These are phyloP conservation scores for Cotesia vestalis DNA, from an alignment of 1,140 invertebrate species.

Conservation along the genomic window DNA sequence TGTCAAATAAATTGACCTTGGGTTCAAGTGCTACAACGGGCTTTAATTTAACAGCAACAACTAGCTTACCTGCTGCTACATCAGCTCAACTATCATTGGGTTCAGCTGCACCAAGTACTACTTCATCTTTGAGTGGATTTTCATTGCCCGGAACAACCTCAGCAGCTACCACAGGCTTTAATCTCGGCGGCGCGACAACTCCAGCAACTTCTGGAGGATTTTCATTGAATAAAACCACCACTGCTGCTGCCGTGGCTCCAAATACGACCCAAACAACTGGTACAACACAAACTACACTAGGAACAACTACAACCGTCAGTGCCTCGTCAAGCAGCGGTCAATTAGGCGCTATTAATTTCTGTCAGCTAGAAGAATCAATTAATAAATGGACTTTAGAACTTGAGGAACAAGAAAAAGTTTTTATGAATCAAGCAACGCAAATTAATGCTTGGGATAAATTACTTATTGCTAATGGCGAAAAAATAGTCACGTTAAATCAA, in stretches of 20 bases:
- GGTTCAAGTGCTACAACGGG: conserved; percentile 28
- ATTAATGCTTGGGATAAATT: conserved; percentile 94
- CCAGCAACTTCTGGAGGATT: conserved; percentile 35
- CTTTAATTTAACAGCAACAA: conserved; percentile 42
- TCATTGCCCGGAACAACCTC: conserved; percentile 44
- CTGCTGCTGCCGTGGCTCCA: conserved; percentile 30
- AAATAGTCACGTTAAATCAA: conserved; percentile 87
- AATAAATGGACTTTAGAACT: conserved; percentile 96
- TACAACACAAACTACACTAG: conserved; percentile 59
- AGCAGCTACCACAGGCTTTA: conserved; percentile 45
- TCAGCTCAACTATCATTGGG: conserved; percentile 47
- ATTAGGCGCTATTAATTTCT: conserved; percentile 77
- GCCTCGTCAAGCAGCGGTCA: conserved; percentile 59
- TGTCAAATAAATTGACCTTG: too few species aligned
- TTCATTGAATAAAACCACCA: conserved; percentile 25
- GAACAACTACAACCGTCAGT: conserved; percentile 62
- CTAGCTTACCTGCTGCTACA: conserved; percentile 43
- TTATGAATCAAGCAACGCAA: conserved; percentile 93
- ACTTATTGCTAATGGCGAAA: conserved; percentile 90
- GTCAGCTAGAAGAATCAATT: conserved; percentile 90
- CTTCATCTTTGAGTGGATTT: conserved; percentile 44
- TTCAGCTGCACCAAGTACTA: conserved; percentile 39
- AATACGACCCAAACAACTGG: conserved; percentile 35
- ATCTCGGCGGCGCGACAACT: conserved; percentile 37
- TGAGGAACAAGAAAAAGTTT: conserved; percentile 92